Conservation (phyloP, 2,888 invertebrate species). For the Aphodius sticticus region DNA sequence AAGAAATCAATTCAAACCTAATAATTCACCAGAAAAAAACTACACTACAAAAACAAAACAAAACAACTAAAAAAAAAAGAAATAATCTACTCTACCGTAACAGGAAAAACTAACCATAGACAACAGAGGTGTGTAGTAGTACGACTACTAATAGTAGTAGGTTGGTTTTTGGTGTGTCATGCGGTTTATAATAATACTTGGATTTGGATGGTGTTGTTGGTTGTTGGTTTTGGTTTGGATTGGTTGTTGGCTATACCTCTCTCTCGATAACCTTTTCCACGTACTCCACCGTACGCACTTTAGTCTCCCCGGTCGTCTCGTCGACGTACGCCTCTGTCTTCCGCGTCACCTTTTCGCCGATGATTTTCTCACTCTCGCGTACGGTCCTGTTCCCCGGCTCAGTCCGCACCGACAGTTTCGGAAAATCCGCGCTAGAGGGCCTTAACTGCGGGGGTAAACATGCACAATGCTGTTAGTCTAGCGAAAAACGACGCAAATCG, state of each 20-base stretch:
- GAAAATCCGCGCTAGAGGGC: slow-evolving; percentile 74
- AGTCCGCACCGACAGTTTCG: slow-evolving; percentile 88
- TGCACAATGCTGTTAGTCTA: slow-evolving; percentile 54
- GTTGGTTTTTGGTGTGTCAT: slow-evolving; percentile 45
- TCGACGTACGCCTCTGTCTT: slow-evolving; percentile 90
- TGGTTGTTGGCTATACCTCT: slow-evolving; percentile 72
- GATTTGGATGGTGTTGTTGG: not conserved
- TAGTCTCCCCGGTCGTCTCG: slow-evolving; percentile 84
- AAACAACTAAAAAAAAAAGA: slow-evolving; percentile 9
- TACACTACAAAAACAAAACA: slow-evolving; percentile 14
- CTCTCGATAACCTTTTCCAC: slow-evolving; percentile 95
- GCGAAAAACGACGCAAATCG: not conserved
- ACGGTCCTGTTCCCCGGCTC: slow-evolving; percentile 84
- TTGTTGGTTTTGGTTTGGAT: not conserved
- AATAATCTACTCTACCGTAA: slow-evolving; percentile 27
- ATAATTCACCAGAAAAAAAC: slow-evolving; percentile 17
- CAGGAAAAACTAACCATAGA: slow-evolving; percentile 53
- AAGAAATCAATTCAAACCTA: slow-evolving; percentile 21
- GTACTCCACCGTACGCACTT: slow-evolving; percentile 91
- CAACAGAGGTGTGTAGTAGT: not conserved
- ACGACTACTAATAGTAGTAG: not conserved
- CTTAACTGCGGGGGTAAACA: slow-evolving; percentile 57
- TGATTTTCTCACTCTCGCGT: slow-evolving; percentile 88
- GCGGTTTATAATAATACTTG: slow-evolving; percentile 32
- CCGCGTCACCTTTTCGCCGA: slow-evolving; percentile 86